Percentiles rank a stretch among this genome's conserved stretches.
Conservation (phyloP, 1,140 invertebrate species). For the Aphidius ervi region DNA sequence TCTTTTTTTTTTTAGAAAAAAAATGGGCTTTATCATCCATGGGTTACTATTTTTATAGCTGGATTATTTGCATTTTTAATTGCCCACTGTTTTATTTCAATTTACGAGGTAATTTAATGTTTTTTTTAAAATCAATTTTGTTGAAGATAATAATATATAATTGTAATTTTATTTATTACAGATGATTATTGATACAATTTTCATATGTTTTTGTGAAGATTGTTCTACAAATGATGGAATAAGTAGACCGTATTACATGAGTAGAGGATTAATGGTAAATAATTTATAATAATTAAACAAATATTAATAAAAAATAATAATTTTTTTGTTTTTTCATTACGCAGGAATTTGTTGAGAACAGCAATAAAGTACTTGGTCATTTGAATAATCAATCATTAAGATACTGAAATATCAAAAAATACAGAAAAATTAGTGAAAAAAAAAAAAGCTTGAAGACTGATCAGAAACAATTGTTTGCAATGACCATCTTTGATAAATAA, state of each 20-base stretch:
- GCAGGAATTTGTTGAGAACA: slow-evolving; percentile 64
- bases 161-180: slow-evolving; percentile 38
- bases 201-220: slow-evolving; percentile 81
- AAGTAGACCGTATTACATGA: slow-evolving; percentile 71
- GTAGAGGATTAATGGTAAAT: slow-evolving; percentile 63
- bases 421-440: too few relatives aligned
- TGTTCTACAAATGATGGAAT: slow-evolving; percentile 71
- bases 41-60: slow-evolving; percentile 63
- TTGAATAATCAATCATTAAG: slow-evolving; percentile 25
- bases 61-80: slow-evolving; percentile 69
- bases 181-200: slow-evolving; percentile 81
- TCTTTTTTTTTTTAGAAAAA: slow-evolving; percentile 52
- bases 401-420: neutral
- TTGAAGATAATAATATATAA: slow-evolving; percentile 2
- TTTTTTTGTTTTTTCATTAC: slow-evolving; percentile 18
- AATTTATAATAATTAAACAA: slow-evolving; percentile 25
- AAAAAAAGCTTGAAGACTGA: too few relatives aligned
- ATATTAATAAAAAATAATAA: slow-evolving; percentile 10
- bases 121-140: slow-evolving; percentile 6
- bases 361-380: slow-evolving; percentile 55
- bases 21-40: slow-evolving; percentile 62
- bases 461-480: too few relatives aligned
- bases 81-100: slow-evolving; percentile 71
- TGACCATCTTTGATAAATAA: too few relatives aligned
- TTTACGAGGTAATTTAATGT: slow-evolving; percentile 66